Evolutionary conservation across 2,888 invertebrate genomes (phyloP), one percentile per base, ranked within the genome.

Genomic region (Elegia similella): DNA sequence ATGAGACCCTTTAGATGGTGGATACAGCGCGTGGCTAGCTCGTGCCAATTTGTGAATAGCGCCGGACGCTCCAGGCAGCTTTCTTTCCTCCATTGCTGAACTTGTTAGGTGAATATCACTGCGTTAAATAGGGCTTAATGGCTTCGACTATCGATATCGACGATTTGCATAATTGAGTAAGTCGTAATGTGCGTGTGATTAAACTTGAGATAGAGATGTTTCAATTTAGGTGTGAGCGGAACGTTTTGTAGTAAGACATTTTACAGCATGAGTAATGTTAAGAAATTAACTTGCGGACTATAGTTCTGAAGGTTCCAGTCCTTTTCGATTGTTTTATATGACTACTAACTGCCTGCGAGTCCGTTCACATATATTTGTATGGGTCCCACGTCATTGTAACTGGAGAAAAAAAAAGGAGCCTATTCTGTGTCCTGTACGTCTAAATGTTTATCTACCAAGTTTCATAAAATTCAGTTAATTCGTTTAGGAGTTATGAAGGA

Each of bases 41-140:
- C 89, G 89, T 89, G 88, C 88, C 88, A 89, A 90, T 88, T 89
- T 89, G 90, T 88, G 88, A 86, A 86, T 86, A 88, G 84, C 85
- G 82, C 82, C 85, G 86, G 86, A 84, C 86, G 88, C 86, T 84
- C 72, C 77, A 75, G 81, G 84, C 85, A 80, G 86, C 88, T 89
- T 89, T 89, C 88, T 89, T 90, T 89, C 87, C 88, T 84, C 72
- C 81, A 82, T 84, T 82, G 86, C 85, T 88, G 81, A 84, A 88
- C 87, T 86, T 84, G 88, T 88, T 86, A 84, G 82, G 84, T 80
- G 82, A 82, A 87, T 87, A 87, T 84, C 84, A 82, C 82, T 84
- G 82, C 77, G 79, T 77, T 80, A 75, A 77, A 80, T 82, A 86
- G 78, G 71, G 78, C 64, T 72, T 72, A 72, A 69, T 75, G 60